phyloP scores from a whole-genome alignment of 2,888 invertebrate genomes.

The Troides oblongomaculatus region DNA sequence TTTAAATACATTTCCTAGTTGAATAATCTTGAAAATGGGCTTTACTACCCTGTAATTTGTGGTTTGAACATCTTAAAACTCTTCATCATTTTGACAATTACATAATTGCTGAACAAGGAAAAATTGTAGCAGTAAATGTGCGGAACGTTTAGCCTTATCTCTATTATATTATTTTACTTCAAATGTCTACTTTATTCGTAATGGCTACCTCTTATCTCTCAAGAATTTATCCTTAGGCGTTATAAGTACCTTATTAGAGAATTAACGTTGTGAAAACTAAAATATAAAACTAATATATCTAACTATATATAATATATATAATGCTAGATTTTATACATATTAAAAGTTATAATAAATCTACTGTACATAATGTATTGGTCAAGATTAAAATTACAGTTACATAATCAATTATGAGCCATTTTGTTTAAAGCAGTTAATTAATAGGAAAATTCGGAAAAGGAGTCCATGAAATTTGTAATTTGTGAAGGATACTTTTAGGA shows the following conservation, averaged over 20 bases:
- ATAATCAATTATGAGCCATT: no score
- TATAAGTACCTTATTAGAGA: neutral
- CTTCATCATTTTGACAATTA: neutral
- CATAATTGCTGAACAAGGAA: conserved; percentile 1
- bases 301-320: no score
- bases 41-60: neutral
- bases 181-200: neutral
- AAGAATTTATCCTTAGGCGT: neutral
- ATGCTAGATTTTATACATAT: no score
- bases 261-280: neutral
- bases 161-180: neutral
- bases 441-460: neutral
- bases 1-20: no score
- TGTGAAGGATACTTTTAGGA: no score
- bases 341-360: no score
- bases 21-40: no score
- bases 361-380: no score
- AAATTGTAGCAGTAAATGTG: neutral
- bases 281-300: no score
- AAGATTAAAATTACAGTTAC: no score
- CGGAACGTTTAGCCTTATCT: neutral
- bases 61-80: neutral
- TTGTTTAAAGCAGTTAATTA: neutral
- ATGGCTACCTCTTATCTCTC: neutral
- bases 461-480: no score